Evolutionary conservation across 2,888 invertebrate genomes (phyloP).

Genomic region (Cheiracanthium punctorium): DNA sequence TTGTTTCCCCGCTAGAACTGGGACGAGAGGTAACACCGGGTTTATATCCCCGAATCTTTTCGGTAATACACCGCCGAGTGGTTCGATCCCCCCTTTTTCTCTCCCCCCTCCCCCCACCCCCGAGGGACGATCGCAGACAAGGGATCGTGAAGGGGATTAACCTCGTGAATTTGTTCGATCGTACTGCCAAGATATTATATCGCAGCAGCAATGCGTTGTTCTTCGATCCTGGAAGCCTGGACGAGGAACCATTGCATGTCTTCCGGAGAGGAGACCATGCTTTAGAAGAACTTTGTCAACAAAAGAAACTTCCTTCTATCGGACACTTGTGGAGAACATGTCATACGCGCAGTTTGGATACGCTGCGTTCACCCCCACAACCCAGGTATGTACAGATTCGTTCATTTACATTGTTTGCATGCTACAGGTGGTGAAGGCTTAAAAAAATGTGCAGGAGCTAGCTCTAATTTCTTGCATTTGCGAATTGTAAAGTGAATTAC

Average conservation of each 20-base stretch:
- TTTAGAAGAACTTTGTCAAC: constrained; percentile 10
- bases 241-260: not conserved
- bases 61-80: not conserved
- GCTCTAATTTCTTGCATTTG: too few relatives aligned
- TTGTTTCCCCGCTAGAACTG: constrained; percentile 58
- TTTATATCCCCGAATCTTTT: constrained; percentile 44
- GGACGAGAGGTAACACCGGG: constrained; percentile 27
- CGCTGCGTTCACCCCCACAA: constrained; percentile 88
- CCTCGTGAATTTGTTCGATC: not conserved
- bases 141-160: not conserved
- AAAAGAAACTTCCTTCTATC: not conserved
- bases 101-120: not conserved
- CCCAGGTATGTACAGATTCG: constrained; percentile 83
- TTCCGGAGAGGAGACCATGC: not conserved
- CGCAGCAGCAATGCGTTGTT: too few relatives aligned
- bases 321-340: constrained; percentile 76
- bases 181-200: not conserved
- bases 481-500: too few relatives aligned
- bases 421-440: too few relatives aligned
- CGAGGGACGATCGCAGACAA: not conserved
- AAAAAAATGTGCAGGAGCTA: too few relatives aligned
- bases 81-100: not conserved
- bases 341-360: constrained; percentile 95
- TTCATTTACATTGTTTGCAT: too few relatives aligned
- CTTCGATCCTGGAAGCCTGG: not conserved